Percentiles rank a stretch among this genome's conserved stretches.
phyloP scores from a whole-genome alignment of 2,888 invertebrate genomes.

The Philhelius pedissequus region DNA sequence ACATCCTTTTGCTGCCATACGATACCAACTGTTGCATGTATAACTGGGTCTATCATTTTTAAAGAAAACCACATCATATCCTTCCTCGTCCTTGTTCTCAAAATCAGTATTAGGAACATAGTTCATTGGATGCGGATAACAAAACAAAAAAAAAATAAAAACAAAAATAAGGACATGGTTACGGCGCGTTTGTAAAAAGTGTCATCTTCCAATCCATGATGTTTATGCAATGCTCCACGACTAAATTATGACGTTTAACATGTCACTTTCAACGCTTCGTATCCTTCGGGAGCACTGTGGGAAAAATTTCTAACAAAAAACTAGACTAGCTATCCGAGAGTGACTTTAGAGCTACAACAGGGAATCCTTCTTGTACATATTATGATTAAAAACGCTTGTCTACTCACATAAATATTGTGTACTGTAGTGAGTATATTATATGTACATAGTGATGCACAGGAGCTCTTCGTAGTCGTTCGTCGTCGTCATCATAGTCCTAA shows the following conservation, averaged over 20 bases:
- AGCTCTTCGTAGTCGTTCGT: background rate
- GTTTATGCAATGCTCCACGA: constrained; percentile 55
- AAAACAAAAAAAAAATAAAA: background rate
- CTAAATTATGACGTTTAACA: constrained; percentile 65
- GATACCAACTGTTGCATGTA: constrained; percentile 63
- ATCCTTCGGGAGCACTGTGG: constrained; percentile 56
- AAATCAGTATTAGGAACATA: constrained; percentile 21
- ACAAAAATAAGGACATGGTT: constrained; percentile 12
- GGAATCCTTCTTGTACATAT: background rate
- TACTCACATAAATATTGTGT: constrained; percentile 37
- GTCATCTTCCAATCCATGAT: constrained; percentile 52
- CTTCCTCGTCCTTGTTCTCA: constrained; percentile 35
- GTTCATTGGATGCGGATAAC: background rate
- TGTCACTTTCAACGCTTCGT: constrained; percentile 56
- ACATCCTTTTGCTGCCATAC: constrained; percentile 43
- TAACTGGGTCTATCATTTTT: constrained; percentile 29
- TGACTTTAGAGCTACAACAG: background rate
- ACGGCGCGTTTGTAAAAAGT: constrained; percentile 50
- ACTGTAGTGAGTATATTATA: constrained; percentile 26
- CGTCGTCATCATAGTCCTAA: background rate
- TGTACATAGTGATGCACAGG: background rate
- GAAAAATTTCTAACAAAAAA: constrained; percentile 15
- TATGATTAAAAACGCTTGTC: constrained; percentile 33
- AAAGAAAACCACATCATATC: constrained; percentile 52
- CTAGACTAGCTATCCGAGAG: constrained; percentile 20